Evolutionary conservation across 1,140 invertebrate genomes (phyloP), one percentile per base, ranked within the genome.

Genomic region (Sesamia nonagrioides): DNA sequence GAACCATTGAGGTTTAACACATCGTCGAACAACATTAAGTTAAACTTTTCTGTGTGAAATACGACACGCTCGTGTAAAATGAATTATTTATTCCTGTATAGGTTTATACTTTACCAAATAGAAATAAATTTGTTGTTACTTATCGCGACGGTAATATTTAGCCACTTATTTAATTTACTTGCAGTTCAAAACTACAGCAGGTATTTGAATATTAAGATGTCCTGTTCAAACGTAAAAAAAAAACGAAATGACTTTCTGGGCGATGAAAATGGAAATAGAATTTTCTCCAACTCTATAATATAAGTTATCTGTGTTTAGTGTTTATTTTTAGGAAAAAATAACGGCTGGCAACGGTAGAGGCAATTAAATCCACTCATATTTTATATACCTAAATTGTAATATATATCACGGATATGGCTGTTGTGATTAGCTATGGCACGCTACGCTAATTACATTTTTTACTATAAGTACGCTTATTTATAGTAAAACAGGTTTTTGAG

Each of bases 361-460:
- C 5, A 50, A 50, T 58, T 60, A 35, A 27, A 13, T 60, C 15
- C 56, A 60, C 40, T 63, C 60, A 40, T 17, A 40, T 40, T 63
- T 13, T 60, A 60, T 15, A 27, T 60, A 60, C 13, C 11, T 60
- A 60, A 27, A 60, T 60, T 7, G 9, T 17, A 60, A 60, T 60
- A 17, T 5, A 21, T 21, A 60, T 56, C 21, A 60, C 21, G 18
- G 21, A 60, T 21, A 60, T 11, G 56, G 27, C 21, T 33, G 6
- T 60, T 33, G 13, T 15, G 21, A 63, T 54, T 50, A 71, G 15
- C 13, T n/a, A n/a, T 13, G 15, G 35, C 68, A 72, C 50, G 50
- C 68, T 52, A 54, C 33, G 42, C 45, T 72, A 54, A 72, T 72
- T 52, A 7, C 45, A 52, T 52, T 54, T 72, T 69, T 72, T 35